Conservation (phyloP, 2,113 vertebrate genomes). For the Clarias batrachus region DNA sequence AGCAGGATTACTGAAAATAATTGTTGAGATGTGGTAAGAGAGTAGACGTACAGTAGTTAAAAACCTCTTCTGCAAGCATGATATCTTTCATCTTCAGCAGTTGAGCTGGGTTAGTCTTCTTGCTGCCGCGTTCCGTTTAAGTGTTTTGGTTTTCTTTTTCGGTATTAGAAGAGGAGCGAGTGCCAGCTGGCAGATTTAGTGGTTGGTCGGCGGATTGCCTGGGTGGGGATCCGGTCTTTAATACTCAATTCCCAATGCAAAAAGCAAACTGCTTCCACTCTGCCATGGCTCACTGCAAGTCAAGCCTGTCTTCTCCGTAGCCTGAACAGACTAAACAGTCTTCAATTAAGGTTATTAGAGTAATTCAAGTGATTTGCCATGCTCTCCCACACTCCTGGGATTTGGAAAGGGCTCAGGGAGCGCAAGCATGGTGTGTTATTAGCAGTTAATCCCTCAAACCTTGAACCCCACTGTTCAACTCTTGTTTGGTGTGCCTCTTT, state of each 20-base stretch:
- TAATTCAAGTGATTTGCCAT: conserved; percentile 63
- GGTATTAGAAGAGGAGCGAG: not conserved
- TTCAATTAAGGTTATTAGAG: conserved; percentile 56
- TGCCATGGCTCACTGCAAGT: conserved; percentile 48
- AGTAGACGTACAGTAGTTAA: not conserved
- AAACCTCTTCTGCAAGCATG: conserved; percentile 33
- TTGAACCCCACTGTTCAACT: conserved; percentile 42
- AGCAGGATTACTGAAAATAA: conserved; percentile 45
- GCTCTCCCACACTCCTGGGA: conserved; percentile 45
- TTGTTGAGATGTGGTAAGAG: not conserved
- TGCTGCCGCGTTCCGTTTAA: conserved; percentile 28
- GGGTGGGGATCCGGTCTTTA: conserved; percentile 39
- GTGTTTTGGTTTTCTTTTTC: conserved; percentile 31
- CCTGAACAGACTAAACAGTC: conserved; percentile 57
- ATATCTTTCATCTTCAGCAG: conserved; percentile 37
- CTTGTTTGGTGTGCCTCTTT: conserved; percentile 34
- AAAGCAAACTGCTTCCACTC: conserved; percentile 48
- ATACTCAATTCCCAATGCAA: conserved; percentile 33
- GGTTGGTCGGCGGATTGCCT: conserved; percentile 28
- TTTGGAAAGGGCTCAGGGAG: conserved; percentile 40
- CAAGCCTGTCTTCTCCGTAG: conserved; percentile 48
- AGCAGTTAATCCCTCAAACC: conserved; percentile 60
- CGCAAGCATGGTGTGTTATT: conserved; percentile 52
- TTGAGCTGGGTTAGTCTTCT: conserved; percentile 29
- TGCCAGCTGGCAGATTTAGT: conserved; percentile 16